Conservation (phyloP, 2,113 vertebrate genomes). For the Equus przewalskii region DNA sequence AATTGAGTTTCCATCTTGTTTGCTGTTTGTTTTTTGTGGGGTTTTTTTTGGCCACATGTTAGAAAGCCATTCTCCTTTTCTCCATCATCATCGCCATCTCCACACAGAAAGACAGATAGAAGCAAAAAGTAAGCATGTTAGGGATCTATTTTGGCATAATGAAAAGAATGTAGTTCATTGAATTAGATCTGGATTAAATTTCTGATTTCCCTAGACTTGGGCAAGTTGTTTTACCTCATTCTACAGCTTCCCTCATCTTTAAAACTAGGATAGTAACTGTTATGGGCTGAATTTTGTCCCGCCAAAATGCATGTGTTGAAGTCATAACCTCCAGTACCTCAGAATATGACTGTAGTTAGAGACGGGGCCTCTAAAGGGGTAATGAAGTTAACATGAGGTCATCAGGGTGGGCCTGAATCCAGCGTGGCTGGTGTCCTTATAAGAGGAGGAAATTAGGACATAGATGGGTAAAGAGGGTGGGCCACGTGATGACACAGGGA, state of each 20-base stretch:
- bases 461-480: too few relatives aligned
- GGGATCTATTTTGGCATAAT: background rate
- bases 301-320: background rate
- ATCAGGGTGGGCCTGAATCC: background rate
- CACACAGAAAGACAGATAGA: background rate
- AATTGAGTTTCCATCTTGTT: slow-evolving; percentile 19
- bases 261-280: background rate
- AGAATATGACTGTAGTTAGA: background rate
- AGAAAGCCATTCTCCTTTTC: background rate
- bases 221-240: background rate
- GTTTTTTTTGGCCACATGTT: background rate
- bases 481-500: background rate
- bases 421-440: background rate
- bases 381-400: background rate
- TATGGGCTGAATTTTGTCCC: background rate
- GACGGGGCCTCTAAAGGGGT: background rate
- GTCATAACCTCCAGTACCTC: background rate
- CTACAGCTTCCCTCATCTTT: background rate
- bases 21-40: background rate
- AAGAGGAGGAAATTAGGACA: background rate
- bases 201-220: background rate
- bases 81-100: background rate
- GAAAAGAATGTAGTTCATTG: background rate
- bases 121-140: background rate
- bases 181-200: background rate